A percentile compares a stretch with the other conserved stretches of the same genome.
Conservation (phyloP, 2,888 invertebrate genomes). For the Abscondita cerata region DNA sequence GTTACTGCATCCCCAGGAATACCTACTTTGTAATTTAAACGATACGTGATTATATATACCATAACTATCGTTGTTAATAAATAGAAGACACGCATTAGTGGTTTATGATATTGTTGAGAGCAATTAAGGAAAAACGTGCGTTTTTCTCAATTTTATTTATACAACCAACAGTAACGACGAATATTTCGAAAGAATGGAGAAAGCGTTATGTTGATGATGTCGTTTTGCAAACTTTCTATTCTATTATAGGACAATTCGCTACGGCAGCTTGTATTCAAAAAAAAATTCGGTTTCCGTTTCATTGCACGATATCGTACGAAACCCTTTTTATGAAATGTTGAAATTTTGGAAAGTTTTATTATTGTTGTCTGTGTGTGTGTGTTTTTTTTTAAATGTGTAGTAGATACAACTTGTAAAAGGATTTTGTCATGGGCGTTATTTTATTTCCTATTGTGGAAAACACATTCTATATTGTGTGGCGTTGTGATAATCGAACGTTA, state of each 20-base stretch:
- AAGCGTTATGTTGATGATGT: neutral
- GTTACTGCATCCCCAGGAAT: constrained; percentile 37
- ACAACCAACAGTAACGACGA: neutral
- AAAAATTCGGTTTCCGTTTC: constrained; percentile 10
- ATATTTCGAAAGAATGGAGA: neutral
- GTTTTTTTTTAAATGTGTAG: constrained; percentile 3
- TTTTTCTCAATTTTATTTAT: constrained; percentile 4
- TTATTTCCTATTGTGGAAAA: constrained; percentile 12
- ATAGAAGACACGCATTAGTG: constrained; percentile 23
- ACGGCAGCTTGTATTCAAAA: constrained; percentile 9
- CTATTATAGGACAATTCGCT: constrained; percentile 13
- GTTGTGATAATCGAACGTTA: constrained; percentile 28
- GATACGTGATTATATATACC: constrained; percentile 55
- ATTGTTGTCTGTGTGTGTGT: no score
- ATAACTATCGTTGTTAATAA: constrained; percentile 41
- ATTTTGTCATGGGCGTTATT: neutral
- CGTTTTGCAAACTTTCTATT: constrained; percentile 13
- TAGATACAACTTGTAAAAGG: constrained; percentile 1
- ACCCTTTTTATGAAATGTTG: constrained; percentile 14
- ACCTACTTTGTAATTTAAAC: constrained; percentile 50
- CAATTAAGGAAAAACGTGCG: neutral
- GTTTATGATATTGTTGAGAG: constrained; percentile 22
- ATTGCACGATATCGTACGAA: neutral
- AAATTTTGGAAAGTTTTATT: constrained; percentile 25
- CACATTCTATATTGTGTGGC: constrained; percentile 18